phyloP scores from a whole-genome alignment of 2,888 invertebrate genomes.

The Galeopsomyia nigrocyanea region DNA sequence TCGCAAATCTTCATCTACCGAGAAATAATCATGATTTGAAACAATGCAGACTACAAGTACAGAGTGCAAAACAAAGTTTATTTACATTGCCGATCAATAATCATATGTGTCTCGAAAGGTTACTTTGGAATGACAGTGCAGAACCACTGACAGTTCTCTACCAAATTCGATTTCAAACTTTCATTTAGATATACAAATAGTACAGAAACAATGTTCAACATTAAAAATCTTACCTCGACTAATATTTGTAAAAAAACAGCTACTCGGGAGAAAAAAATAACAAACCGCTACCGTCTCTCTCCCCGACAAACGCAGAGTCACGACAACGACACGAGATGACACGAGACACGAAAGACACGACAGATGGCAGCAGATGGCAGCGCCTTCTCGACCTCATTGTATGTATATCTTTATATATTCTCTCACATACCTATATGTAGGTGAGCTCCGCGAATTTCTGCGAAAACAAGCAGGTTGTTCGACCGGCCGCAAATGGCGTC shows the following conservation, averaged over 20 bases:
- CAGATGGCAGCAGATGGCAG: slow-evolving; percentile 2
- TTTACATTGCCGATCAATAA: not conserved
- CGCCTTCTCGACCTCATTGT: no score
- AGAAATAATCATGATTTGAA: not conserved
- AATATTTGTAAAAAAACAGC: slow-evolving; percentile 30
- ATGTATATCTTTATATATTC: no score
- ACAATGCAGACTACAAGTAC: not conserved
- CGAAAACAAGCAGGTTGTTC: slow-evolving; percentile 20
- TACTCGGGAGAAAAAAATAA: slow-evolving; percentile 31
- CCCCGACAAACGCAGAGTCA: slow-evolving; percentile 45
- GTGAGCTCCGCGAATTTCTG: no score
- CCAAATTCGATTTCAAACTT: not conserved
- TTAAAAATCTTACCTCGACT: slow-evolving; percentile 50
- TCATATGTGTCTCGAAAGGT: slow-evolving; percentile 34
- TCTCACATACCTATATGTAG: no score
- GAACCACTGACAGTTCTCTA: slow-evolving; percentile 48
- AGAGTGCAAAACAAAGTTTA: not conserved
- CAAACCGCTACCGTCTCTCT: slow-evolving; percentile 24
- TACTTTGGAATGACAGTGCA: slow-evolving; percentile 62
- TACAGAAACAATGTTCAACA: no score
- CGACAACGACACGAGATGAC: slow-evolving; percentile 16
- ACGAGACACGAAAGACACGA: slow-evolving; percentile 16
- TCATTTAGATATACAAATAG: not conserved
- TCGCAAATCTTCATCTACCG: not conserved
- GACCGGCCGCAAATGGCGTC: slow-evolving; percentile 47